Evolutionary conservation across 2,113 vertebrate species (phyloP).

Genomic region (Chrysochloris asiatica): DNA sequence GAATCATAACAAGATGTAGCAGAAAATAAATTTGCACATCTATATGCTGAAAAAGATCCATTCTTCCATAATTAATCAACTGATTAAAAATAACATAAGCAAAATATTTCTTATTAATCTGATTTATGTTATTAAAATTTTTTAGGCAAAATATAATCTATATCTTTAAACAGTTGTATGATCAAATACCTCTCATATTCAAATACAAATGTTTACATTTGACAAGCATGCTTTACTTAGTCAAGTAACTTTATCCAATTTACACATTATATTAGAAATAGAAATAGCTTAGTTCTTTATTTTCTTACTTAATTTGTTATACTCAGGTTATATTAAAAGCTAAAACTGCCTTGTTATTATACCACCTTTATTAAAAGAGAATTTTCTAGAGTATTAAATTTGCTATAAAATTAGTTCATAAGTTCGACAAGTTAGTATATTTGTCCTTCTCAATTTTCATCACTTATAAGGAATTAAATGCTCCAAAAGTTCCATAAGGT

Average conservation of each 20-base stretch:
- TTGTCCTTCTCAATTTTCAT: not conserved
- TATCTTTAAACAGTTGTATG: not conserved
- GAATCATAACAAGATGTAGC: conserved; percentile 12
- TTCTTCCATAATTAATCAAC: not conserved
- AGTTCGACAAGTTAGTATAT: not conserved
- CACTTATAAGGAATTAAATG: not conserved
- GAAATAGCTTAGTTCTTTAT: not conserved
- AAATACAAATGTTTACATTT: conserved; percentile 11
- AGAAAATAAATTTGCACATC: not conserved
- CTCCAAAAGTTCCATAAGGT: not conserved
- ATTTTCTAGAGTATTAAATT: not conserved
- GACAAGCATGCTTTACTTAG: not conserved
- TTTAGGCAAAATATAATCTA: conserved; percentile 1
- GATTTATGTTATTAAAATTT: not conserved
- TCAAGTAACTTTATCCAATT: conserved; percentile 6
- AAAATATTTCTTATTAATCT: not conserved
- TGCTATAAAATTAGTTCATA: not conserved
- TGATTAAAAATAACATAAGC: not conserved
- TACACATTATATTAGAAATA: not conserved
- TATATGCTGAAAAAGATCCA: not conserved
- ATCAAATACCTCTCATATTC: not conserved
- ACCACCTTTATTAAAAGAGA: not conserved
- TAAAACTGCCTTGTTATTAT: not conserved
- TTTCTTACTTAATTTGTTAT: not conserved
- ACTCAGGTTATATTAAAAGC: conserved; percentile 6